Evolutionary conservation across 2,888 invertebrate genomes (phyloP).

Genomic region (Nemoura dubitans): DNA sequence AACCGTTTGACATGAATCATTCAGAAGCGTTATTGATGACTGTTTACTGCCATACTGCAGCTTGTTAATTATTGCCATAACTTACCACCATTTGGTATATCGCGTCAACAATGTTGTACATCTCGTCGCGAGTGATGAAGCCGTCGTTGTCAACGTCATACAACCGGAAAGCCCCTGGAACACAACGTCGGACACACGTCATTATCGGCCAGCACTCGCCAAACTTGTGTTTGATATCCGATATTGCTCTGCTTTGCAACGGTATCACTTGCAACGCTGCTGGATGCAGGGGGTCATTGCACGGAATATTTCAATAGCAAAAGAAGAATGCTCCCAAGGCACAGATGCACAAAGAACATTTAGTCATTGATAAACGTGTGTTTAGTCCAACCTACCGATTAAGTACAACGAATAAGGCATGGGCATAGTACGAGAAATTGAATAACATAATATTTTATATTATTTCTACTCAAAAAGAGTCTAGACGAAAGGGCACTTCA

Average conservation of each 20-base stretch:
- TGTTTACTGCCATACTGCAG: not conserved
- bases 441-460: too few relatives aligned
- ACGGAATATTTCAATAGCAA: too few relatives aligned
- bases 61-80: conserved; percentile 54
- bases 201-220: not conserved
- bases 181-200: not conserved
- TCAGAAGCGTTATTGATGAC: not conserved
- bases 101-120: conserved; percentile 97
- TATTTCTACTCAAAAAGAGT: too few relatives aligned
- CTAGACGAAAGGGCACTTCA: not conserved
- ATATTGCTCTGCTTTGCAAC: not conserved
- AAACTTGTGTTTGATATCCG: not conserved
- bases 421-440: too few relatives aligned
- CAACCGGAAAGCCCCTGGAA: conserved; percentile 92
- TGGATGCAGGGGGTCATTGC: too few relatives aligned
- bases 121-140: conserved; percentile 93
- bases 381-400: too few relatives aligned
- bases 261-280: not conserved
- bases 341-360: too few relatives aligned
- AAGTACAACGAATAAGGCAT: too few relatives aligned
- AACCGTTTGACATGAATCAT: not conserved
- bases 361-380: too few relatives aligned
- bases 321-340: too few relatives aligned
- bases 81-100: conserved; percentile 99
- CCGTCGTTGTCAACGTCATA: conserved; percentile 97